phyloP scores from a whole-genome alignment of 2,888 invertebrate genomes.

The Ptycholaimellus sp. region DNA sequence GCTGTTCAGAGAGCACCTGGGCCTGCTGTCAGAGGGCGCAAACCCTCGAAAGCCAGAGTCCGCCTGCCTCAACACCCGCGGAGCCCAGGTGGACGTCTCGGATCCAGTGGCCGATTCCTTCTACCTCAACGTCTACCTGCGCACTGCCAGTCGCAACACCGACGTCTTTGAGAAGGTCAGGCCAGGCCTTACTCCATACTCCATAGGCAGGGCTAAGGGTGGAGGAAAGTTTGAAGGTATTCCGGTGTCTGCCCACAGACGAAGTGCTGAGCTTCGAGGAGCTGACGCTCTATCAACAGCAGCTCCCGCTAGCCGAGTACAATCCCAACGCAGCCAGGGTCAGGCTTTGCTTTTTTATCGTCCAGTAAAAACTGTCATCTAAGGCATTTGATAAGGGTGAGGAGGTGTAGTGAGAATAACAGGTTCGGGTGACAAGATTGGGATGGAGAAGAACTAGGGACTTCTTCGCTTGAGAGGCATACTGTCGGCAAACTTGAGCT shows the following conservation, averaged over 20 bases:
- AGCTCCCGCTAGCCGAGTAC: constrained; percentile 44
- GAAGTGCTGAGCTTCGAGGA: constrained; percentile 49
- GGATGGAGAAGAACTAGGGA: no score
- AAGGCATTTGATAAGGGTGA: no score
- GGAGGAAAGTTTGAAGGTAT: constrained; percentile 48
- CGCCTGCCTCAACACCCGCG: background rate
- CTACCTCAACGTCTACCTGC: constrained; percentile 55
- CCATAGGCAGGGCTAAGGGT: no score
- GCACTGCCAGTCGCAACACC: constrained; percentile 52
- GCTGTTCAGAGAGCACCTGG: constrained; percentile 64
- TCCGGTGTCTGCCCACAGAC: constrained; percentile 65
- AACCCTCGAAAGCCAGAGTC: no score
- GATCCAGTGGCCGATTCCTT: constrained; percentile 56
- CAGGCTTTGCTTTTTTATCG: no score
- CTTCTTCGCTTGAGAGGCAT: no score
- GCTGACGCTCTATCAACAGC: constrained; percentile 46
- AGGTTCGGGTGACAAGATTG: no score
- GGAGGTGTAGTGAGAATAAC: no score
- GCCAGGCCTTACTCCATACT: no score
- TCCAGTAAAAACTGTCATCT: no score
- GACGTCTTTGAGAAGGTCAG: constrained; percentile 52
- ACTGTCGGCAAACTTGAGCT: no score
- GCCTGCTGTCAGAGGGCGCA: constrained; percentile 37
- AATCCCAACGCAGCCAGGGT: no score
- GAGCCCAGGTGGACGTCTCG: constrained; percentile 36